A percentile compares a stretch with the other conserved stretches of the same genome.
phyloP scores from a whole-genome alignment of 2,888 invertebrate genomes.

The Apodemia mormo region DNA sequence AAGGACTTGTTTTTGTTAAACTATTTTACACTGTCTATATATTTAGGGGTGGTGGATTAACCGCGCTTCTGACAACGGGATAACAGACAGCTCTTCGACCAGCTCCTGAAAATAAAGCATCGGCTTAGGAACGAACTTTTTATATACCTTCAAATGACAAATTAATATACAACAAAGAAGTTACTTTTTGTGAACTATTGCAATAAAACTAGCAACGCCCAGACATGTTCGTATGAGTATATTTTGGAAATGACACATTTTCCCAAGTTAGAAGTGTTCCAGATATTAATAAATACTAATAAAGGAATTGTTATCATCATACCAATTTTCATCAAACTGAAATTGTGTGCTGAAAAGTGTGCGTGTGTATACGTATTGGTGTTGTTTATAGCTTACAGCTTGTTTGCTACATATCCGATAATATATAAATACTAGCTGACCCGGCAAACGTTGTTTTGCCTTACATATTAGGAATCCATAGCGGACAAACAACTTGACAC shows the following conservation, averaged over 20 bases:
- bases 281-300: too few relatives aligned
- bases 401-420: too few relatives aligned
- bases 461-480: too few relatives aligned
- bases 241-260: not conserved
- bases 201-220: not conserved
- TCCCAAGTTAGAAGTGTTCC: too few relatives aligned
- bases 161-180: not conserved
- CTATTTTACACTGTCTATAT: not conserved
- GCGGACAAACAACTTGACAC: too few relatives aligned
- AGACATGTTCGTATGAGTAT: not conserved
- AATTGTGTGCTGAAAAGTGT: too few relatives aligned
- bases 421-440: too few relatives aligned
- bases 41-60: not conserved
- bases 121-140: not conserved
- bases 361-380: too few relatives aligned
- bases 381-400: too few relatives aligned
- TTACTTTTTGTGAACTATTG: constrained; percentile 1
- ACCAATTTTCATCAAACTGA: too few relatives aligned
- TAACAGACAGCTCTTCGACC: not conserved
- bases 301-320: too few relatives aligned
- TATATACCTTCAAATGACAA: not conserved
- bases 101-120: constrained; percentile 20
- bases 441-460: too few relatives aligned
- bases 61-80: not conserved
- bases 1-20: not conserved